These are phyloP conservation scores for Limnephilus auricula DNA, from an alignment of 2,888 invertebrate species.

Conservation along the genomic window DNA sequence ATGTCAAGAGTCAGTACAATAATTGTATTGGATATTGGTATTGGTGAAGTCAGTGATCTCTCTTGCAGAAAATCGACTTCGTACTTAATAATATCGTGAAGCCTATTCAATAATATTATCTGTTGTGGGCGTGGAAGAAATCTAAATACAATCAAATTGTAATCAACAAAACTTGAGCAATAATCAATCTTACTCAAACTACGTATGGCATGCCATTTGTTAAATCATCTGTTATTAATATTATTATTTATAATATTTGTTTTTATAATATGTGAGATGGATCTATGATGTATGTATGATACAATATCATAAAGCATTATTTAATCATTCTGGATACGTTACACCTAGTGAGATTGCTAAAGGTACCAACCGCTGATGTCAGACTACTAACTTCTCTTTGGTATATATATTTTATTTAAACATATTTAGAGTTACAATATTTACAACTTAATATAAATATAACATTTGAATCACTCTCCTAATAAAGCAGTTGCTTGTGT, in stretches of 20 bases:
- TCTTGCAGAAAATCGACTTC: not conserved
- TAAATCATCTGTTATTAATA: not conserved
- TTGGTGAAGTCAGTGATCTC: not conserved
- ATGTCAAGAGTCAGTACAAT: constrained; percentile 12
- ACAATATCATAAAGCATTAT: too few relatives aligned
- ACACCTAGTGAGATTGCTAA: too few relatives aligned
- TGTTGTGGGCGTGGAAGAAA: not conserved
- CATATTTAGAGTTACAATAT: too few relatives aligned
- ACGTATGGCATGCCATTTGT: not conserved
- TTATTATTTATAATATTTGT: not conserved
- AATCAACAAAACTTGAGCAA: not conserved
- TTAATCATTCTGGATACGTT: too few relatives aligned
- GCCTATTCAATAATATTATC: not conserved
- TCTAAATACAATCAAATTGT: not conserved
- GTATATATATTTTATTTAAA: too few relatives aligned
- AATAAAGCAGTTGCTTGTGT: too few relatives aligned
- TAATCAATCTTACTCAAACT: not conserved
- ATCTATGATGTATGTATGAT: too few relatives aligned
- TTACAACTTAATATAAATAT: too few relatives aligned
- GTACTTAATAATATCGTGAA: not conserved
- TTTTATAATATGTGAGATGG: too few relatives aligned
- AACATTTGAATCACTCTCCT: too few relatives aligned
- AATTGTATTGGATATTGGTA: not conserved
- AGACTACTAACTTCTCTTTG: too few relatives aligned
- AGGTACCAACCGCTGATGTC: too few relatives aligned